These are phyloP conservation scores for Poecilia wingei DNA, from an alignment of 2,797 vertebrate genomes.

Conservation along the genomic window DNA sequence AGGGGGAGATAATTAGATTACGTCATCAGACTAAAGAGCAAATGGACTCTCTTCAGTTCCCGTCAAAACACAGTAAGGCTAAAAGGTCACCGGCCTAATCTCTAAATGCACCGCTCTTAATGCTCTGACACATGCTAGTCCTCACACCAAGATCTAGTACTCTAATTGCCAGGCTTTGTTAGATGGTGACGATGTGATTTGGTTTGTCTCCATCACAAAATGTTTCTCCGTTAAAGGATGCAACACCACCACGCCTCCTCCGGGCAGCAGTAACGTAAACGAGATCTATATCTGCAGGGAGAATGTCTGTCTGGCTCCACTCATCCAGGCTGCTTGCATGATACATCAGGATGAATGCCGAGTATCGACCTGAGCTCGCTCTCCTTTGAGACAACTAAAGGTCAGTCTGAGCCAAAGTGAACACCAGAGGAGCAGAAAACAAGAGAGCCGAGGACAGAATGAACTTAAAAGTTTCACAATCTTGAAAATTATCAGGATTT, in stretches of 20 bases:
- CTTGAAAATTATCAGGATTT: constrained; percentile 7
- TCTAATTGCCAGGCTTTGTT: constrained; percentile 32
- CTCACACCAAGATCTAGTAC: constrained; percentile 30
- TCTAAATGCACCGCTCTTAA: constrained; percentile 1
- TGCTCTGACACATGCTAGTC: constrained; percentile 3
- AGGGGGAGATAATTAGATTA: constrained; percentile 36
- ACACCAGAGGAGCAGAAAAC: constrained; percentile 20
- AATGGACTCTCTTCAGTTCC: constrained; percentile 14
- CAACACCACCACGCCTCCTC: constrained; percentile 68
- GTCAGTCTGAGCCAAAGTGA: constrained; percentile 58
- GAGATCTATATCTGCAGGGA: constrained; percentile 71
- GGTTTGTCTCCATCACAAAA: constrained; percentile 44
- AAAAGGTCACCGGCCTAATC: constrained; percentile 4
- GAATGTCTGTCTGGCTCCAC: constrained; percentile 71
- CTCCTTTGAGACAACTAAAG: constrained; percentile 47
- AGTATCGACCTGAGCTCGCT: constrained; percentile 60
- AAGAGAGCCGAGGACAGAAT: not conserved
- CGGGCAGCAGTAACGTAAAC: constrained; percentile 64
- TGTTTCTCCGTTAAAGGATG: constrained; percentile 52
- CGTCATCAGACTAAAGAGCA: constrained; percentile 29
- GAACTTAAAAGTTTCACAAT: constrained; percentile 15
- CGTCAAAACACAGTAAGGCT: constrained; percentile 8
- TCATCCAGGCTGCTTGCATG: constrained; percentile 51
- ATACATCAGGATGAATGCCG: constrained; percentile 57
- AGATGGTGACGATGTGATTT: constrained; percentile 52